Base-by-base conservation (phyloP, 2,113 vertebrate species). In the Ptilorrhoa leucosticta region DNA sequence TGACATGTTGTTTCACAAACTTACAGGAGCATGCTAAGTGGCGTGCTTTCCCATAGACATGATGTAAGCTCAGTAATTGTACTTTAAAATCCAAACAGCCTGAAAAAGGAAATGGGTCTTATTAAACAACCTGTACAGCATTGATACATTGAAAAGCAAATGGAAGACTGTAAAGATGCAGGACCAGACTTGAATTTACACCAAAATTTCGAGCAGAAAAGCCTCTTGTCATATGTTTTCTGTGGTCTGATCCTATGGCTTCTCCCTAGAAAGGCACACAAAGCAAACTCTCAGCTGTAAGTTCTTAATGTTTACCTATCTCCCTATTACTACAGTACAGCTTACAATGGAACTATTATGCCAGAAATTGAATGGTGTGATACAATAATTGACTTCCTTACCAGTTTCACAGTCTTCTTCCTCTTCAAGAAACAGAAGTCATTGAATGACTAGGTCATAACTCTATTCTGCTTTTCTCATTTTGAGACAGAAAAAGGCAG, bases 321-420 rank as follows among this genome's bases (percentile, higher is more conserved):
- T 89, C 4, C 7, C 35, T 71, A 70, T 51, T 82, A 76, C 13
- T 69, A 28, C 40, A 51, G 33, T 57, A 54, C 39, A 31, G 11
- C 64, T 93, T 82, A 87, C 81, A 83, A 73, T 71, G 17, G 69
- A 91, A 76, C 61, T 94, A 83, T 94, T 95, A 81, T 88, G 69
- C 22, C 47, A 89, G 83, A 94, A 83, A 63, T 11, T 75, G 50
- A 96, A 89, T 53, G 27, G 45, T 57, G n/a, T 84, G 71, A 60
- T 83, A 84, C n/a, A 80, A 51, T 79, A 89, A 92, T 68, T 89
- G 82, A 82, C 70, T 73, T 83, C 91, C 75, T 56, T 72, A 47
- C 33, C 79, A 72, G 53, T 76, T 94, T 95, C 66, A 68, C n/a
- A 75, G 61, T 82, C 69, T 80, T 95, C 64, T 57, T 50, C 47